Percentiles rank a stretch among this genome's conserved stretches.
Conservation (phyloP, 2,797 vertebrate species). For the Falco biarmicus region DNA sequence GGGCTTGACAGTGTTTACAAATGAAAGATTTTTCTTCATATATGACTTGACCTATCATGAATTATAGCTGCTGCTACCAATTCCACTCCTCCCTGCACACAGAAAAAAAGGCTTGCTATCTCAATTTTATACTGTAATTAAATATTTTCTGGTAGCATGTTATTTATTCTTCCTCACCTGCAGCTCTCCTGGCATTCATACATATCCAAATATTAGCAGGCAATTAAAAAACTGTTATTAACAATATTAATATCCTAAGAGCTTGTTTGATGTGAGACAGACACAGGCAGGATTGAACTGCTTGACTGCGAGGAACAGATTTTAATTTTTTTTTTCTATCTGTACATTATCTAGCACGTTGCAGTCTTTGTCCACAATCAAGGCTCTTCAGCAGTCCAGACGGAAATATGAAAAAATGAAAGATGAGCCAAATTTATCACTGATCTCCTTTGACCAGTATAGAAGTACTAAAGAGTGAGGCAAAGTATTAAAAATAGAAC, state of each 20-base stretch:
- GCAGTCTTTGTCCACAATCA: neutral
- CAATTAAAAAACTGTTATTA: slow-evolving; percentile 44
- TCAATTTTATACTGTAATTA: slow-evolving; percentile 48
- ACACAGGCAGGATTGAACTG: accelerated
- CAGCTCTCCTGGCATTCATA: slow-evolving; percentile 9
- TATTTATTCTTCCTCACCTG: slow-evolving; percentile 47
- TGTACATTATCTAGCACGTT: neutral
- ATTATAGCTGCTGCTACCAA: slow-evolving; percentile 14
- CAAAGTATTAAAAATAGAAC: neutral
- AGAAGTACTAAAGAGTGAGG: neutral
- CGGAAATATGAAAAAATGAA: neutral
- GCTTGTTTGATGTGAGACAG: neutral
- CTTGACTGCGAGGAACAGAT: neutral
- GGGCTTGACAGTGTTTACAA: slow-evolving; percentile 21
- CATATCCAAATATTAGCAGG: neutral
- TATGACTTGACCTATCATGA: slow-evolving; percentile 17
- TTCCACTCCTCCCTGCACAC: neutral
- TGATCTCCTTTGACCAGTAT: neutral
- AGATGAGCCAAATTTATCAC: neutral
- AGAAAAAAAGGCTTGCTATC: neutral
- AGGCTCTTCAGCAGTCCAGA: neutral
- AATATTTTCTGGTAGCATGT: slow-evolving; percentile 24
- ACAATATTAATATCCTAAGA: neutral
- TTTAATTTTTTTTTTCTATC: neutral
- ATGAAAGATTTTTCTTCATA: slow-evolving; percentile 38